Conservation (phyloP, 2,888 invertebrate genomes). For the Cephonodes hylas region DNA sequence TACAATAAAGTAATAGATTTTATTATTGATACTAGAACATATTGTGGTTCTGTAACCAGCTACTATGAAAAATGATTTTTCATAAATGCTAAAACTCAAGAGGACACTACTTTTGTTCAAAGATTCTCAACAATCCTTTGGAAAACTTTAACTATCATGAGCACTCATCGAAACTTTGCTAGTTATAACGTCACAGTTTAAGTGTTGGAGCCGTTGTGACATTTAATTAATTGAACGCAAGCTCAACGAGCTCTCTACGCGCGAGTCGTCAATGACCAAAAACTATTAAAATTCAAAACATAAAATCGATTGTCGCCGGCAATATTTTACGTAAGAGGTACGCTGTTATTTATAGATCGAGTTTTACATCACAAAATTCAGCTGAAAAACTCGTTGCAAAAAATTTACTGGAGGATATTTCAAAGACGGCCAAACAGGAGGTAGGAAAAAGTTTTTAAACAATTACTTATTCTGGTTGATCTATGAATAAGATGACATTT, state of each 20-base stretch:
- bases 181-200: background rate
- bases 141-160: background rate
- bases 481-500: no score
- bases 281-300: background rate
- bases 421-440: no score
- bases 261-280: background rate
- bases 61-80: no score
- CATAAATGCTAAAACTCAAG: background rate
- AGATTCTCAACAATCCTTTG: background rate
- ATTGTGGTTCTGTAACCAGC: no score
- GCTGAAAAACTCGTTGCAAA: background rate
- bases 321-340: background rate
- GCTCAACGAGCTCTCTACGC: background rate
- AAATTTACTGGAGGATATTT: background rate
- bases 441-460: no score
- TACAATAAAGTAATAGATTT: no score
- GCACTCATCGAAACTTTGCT: background rate
- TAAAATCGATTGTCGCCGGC: background rate
- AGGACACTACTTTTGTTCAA: background rate
- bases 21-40: no score
- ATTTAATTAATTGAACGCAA: constrained; percentile 5
- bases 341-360: background rate
- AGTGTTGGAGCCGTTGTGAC: background rate
- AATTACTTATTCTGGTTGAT: no score
- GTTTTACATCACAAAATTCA: background rate